Percentiles rank a stretch among this genome's conserved stretches.
Evolutionary conservation across 2,888 invertebrate species (phyloP).

Genomic region (Rhingia campestris): DNA sequence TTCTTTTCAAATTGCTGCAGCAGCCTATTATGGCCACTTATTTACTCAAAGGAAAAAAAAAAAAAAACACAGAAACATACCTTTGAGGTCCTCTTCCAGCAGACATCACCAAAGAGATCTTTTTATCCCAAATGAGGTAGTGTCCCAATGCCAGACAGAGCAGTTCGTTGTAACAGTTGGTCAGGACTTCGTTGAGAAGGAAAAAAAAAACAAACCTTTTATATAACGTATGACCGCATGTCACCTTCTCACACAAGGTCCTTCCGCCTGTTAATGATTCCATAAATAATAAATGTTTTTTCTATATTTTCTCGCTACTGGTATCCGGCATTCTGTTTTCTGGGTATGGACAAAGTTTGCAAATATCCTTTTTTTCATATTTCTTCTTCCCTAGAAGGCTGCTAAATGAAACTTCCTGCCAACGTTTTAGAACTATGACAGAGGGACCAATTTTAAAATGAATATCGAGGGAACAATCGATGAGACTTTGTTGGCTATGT

Average conservation of each 20-base stretch:
- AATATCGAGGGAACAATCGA: constrained; percentile 15
- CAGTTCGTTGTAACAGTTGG: constrained; percentile 54
- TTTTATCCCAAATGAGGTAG: constrained; percentile 30
- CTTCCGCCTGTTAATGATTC: constrained; percentile 68
- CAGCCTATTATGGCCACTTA: constrained; percentile 61
- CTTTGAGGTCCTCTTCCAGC: constrained; percentile 52
- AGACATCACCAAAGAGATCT: constrained; percentile 50
- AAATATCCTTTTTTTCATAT: not conserved
- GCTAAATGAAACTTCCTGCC: constrained; percentile 36
- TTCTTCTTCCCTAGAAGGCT: not conserved
- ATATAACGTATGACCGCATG: constrained; percentile 54
- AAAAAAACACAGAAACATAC: not conserved
- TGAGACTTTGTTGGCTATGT: not conserved
- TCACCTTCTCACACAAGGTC: constrained; percentile 57
- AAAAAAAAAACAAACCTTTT: not conserved
- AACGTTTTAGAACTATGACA: not conserved
- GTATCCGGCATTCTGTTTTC: constrained; percentile 21
- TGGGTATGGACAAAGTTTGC: constrained; percentile 4
- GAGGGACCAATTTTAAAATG: not conserved
- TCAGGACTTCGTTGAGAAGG: not conserved
- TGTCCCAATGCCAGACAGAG: constrained; percentile 58
- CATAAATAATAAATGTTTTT: constrained; percentile 69
- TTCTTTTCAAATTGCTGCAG: constrained; percentile 40
- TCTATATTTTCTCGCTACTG: constrained; percentile 34
- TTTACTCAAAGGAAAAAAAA: constrained; percentile 45